Conservation (phyloP, 2,888 invertebrate species). For the Timema cristinae region DNA sequence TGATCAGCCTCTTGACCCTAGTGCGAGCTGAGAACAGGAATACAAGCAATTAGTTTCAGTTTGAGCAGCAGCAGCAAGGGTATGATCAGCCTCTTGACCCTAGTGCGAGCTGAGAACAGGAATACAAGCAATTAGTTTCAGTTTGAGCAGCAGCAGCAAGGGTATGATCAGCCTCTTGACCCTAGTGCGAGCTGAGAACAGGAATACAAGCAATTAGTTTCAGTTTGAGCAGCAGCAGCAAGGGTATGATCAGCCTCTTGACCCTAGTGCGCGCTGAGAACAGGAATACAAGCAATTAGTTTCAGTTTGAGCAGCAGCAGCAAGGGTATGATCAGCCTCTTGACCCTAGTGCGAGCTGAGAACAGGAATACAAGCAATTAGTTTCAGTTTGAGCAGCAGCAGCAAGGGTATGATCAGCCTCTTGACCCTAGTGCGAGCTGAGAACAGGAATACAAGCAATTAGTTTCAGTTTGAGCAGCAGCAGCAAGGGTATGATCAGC, state of each 20-base stretch:
- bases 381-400: slow-evolving; percentile 58
- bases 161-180: slow-evolving; percentile 59
- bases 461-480: slow-evolving; percentile 60
- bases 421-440: slow-evolving; percentile 47
- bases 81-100: slow-evolving; percentile 56
- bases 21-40: slow-evolving; percentile 39
- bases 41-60: too few species aligned
- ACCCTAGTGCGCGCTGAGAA: slow-evolving; percentile 42
- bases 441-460: too few species aligned
- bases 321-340: slow-evolving; percentile 58
- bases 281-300: too few species aligned
- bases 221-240: slow-evolving; percentile 57
- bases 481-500: slow-evolving; percentile 57
- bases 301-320: slow-evolving; percentile 59
- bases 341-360: slow-evolving; percentile 45
- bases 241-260: slow-evolving; percentile 58
- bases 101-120: slow-evolving; percentile 38
- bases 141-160: slow-evolving; percentile 56
- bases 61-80: slow-evolving; percentile 60
- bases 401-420: slow-evolving; percentile 59
- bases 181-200: slow-evolving; percentile 39
- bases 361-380: too few species aligned
- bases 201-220: too few species aligned
- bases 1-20: slow-evolving; percentile 53
- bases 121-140: too few species aligned